phyloP scores from a whole-genome alignment of 2,797 vertebrate species.

The Melanotaenia boesemani region DNA sequence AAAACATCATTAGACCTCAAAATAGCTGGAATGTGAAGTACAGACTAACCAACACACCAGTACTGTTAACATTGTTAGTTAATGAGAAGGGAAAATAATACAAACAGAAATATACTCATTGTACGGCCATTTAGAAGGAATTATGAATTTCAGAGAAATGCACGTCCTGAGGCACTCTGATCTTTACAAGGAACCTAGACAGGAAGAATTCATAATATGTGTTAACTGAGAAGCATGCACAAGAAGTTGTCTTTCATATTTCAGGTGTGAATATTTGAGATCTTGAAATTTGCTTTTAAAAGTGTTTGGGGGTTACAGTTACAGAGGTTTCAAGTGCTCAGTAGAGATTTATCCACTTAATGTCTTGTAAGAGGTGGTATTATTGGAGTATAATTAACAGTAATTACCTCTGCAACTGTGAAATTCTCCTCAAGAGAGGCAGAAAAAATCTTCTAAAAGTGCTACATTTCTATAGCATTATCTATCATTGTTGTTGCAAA shows the following conservation, averaged over 20 bases:
- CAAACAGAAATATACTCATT: neutral
- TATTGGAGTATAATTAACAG: neutral
- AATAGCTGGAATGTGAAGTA: neutral
- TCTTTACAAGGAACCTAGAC: conserved; percentile 42
- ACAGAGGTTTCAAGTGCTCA: neutral
- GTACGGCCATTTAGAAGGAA: conserved; percentile 8
- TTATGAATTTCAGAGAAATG: conserved; percentile 34
- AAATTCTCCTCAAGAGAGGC: too few relatives aligned
- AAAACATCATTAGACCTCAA: neutral
- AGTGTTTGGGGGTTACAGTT: neutral
- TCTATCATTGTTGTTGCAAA: too few relatives aligned
- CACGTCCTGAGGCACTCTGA: conserved; percentile 26
- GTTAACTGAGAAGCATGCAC: too few relatives aligned
- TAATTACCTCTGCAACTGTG: too few relatives aligned
- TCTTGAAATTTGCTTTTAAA: neutral
- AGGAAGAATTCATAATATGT: neutral
- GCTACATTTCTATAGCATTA: too few relatives aligned
- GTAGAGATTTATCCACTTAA: neutral
- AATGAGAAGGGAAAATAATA: neutral
- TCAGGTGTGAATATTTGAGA: neutral
- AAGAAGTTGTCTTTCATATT: neutral
- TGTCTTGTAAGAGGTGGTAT: too few relatives aligned
- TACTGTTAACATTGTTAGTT: neutral
- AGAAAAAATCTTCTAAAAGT: too few relatives aligned
- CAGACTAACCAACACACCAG: neutral